Evolutionary conservation across 2,113 vertebrate species (phyloP).

Genomic region (Austrofundulus limnaeus): DNA sequence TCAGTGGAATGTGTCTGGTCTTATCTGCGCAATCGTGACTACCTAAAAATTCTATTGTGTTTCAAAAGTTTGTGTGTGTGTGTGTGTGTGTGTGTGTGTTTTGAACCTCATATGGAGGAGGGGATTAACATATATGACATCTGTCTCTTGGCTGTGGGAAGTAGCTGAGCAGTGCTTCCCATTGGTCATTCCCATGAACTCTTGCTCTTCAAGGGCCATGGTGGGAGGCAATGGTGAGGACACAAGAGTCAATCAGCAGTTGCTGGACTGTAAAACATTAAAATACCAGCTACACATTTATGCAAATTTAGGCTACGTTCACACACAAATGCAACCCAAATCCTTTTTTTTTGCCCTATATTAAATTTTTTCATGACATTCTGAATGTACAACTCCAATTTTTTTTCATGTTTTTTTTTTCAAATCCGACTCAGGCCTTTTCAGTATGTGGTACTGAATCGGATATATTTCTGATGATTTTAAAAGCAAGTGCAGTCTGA

Average conservation of each 20-base stretch:
- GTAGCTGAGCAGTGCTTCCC: conserved; percentile 87
- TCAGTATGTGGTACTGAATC: too few relatives aligned
- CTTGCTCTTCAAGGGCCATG: conserved; percentile 82
- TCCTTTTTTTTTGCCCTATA: too few relatives aligned
- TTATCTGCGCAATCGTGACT: conserved; percentile 34
- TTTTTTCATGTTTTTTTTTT: too few relatives aligned
- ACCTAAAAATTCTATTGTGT: conserved; percentile 67
- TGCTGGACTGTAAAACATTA: conserved; percentile 67
- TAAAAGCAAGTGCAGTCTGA: too few relatives aligned
- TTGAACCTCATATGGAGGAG: conserved; percentile 63
- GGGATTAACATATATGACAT: conserved; percentile 90
- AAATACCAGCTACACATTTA: conserved; percentile 68
- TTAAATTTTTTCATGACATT: too few relatives aligned
- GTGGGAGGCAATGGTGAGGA: conserved; percentile 80
- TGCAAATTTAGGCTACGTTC: too few relatives aligned
- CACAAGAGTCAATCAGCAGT: conserved; percentile 75
- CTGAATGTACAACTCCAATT: too few relatives aligned
- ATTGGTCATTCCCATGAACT: conserved; percentile 97
- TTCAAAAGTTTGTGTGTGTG: conserved; percentile 53
- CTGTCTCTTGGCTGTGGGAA: conserved; percentile 96
- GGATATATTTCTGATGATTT: too few relatives aligned
- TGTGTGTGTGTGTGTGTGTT: conserved; percentile 43
- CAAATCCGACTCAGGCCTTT: too few relatives aligned
- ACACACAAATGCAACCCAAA: too few relatives aligned
- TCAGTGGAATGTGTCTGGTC: conserved; percentile 44